Percentiles rank a stretch among this genome's conserved stretches.
Conservation (phyloP, 2,113 vertebrate species). For the Ammodytes dubius region DNA sequence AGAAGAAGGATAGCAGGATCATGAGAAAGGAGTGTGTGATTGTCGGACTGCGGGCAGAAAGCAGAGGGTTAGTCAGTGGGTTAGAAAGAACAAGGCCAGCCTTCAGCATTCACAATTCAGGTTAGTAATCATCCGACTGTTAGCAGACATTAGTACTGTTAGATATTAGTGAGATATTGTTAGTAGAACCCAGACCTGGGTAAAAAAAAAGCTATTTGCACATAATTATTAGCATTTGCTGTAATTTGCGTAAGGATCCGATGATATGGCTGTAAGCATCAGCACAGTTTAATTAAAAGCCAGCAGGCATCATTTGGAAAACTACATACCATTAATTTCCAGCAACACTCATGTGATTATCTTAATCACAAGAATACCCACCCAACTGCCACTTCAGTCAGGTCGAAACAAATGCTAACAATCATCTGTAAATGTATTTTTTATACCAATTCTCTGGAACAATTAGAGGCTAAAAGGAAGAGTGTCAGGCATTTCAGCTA, state of each 20-base stretch:
- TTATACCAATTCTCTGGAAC: conserved; percentile 52
- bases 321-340: conserved; percentile 59
- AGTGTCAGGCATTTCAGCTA: conserved; percentile 32
- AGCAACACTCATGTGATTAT: conserved; percentile 49
- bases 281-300: conserved; percentile 47
- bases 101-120: conserved; percentile 67
- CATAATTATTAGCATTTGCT: conserved; percentile 73
- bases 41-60: conserved; percentile 58
- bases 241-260: conserved; percentile 61
- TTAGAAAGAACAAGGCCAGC: conserved; percentile 72
- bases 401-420: conserved; percentile 63
- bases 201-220: conserved; percentile 71
- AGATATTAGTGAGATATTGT: conserved; percentile 78
- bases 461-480: conserved; percentile 36
- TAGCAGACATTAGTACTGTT: conserved; percentile 81
- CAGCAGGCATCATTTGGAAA: conserved; percentile 57
- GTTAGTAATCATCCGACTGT: conserved; percentile 77
- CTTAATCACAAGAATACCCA: conserved; percentile 38
- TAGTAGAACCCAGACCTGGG: conserved; percentile 74
- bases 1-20: conserved; percentile 72
- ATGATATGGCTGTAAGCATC: conserved; percentile 36
- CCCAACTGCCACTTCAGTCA: conserved; percentile 17
- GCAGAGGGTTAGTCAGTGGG: conserved; percentile 76
- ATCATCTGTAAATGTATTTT: conserved; percentile 70
- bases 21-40: conserved; percentile 57